phyloP scores from a whole-genome alignment of 2,888 invertebrate genomes.

The Chelonus formosanus region DNA sequence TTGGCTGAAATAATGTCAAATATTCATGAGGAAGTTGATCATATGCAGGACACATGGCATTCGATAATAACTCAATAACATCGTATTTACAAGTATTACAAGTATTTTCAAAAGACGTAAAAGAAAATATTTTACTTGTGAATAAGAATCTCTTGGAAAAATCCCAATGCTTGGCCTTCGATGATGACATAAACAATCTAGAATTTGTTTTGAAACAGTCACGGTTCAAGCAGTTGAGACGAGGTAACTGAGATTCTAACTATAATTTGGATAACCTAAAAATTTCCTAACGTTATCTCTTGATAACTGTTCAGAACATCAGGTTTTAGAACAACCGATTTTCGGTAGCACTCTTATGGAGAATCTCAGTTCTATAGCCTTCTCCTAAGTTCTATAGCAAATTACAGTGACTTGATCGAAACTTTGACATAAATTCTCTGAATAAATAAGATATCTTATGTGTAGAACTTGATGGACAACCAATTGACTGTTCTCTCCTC shows the following conservation, averaged over 20 bases:
- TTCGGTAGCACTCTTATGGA: too few species aligned
- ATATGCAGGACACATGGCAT: constrained; percentile 5
- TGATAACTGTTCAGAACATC: too few species aligned
- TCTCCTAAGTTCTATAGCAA: too few species aligned
- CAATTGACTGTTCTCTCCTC: constrained; percentile 8
- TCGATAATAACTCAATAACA: neutral
- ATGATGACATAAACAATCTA: neutral
- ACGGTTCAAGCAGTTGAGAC: constrained; percentile 9
- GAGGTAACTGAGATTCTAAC: constrained; percentile 6
- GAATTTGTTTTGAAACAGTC: constrained; percentile 17
- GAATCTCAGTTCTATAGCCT: too few species aligned
- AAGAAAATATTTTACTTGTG: neutral
- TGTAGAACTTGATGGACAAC: constrained; percentile 1
- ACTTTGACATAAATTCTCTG: neutral
- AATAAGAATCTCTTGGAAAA: constrained; percentile 12
- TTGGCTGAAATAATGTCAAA: neutral
- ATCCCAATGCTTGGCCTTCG: constrained; percentile 12
- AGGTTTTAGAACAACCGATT: too few species aligned
- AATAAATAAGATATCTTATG: neutral
- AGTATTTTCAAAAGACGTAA: neutral
- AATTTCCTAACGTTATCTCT: neutral
- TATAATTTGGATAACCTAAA: constrained; percentile 4
- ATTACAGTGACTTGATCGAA: neutral
- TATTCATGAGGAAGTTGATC: neutral
- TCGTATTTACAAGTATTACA: constrained; percentile 1